Conservation (phyloP, 2,888 invertebrate species). For the Prenolepis imparis region DNA sequence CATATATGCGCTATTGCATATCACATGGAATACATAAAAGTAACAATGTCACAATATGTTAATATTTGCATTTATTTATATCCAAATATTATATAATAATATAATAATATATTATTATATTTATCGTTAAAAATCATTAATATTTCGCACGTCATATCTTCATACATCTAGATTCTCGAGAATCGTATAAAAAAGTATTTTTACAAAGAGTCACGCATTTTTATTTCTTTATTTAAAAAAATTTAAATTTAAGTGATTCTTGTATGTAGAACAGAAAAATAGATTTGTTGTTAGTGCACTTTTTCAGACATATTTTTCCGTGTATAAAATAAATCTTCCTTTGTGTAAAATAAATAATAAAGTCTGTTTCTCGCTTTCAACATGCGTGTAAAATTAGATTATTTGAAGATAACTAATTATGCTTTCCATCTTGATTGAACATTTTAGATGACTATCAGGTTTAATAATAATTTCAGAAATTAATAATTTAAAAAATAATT, state of each 20-base stretch:
- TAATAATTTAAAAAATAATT: not conserved
- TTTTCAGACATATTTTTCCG: not conserved
- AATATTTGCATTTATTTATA: conserved; percentile 29
- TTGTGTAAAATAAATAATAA: not conserved
- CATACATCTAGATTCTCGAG: not conserved
- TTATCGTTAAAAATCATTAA: conserved; percentile 25
- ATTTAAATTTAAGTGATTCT: not conserved
- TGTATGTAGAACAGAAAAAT: not conserved
- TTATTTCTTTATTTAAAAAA: not conserved
- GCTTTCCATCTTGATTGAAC: not conserved
- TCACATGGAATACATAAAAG: not conserved
- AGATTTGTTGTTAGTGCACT: not conserved
- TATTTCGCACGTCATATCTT: not conserved
- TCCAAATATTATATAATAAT: too few relatives aligned
- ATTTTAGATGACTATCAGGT: not conserved
- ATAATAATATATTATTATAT: too few relatives aligned
- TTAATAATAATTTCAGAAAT: not conserved
- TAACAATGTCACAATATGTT: conserved; percentile 16
- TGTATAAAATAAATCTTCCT: not conserved
- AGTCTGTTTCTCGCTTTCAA: not conserved
- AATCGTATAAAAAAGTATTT: not conserved
- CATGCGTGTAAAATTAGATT: not conserved
- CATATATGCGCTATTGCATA: conserved; percentile 20
- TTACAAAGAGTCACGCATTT: not conserved
- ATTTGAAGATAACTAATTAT: not conserved